Evolutionary conservation across 2,113 vertebrate genomes (phyloP), one percentile per base, ranked within the genome.

Genomic region (Hydrolagus affinis): DNA sequence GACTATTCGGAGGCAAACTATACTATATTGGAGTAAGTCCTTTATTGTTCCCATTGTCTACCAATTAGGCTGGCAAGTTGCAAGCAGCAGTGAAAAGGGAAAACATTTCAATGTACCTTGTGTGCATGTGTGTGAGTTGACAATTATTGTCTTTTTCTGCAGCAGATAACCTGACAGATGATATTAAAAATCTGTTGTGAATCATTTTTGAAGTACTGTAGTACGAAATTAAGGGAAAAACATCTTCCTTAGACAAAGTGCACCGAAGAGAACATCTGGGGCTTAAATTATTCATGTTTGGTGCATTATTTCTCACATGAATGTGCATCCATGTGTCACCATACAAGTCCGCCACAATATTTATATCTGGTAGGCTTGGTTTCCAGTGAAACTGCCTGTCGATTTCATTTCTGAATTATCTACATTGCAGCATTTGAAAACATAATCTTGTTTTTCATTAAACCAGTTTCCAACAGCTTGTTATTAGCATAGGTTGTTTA

Each of bases 251-350:
- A 66, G 60, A 8, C 66, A 30, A 66, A 32, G 28, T 28, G 62
- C 60, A 68, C 8, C 11, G 10, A 66, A 83, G 17, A 21, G 78
- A 83, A 66, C 62, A 83, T 83, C 62, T 83, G 78, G 78, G 25
- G 66, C 25, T 25, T 83, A 62, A 83, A 83, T 83, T 83, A 83
- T 83, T 83, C 60, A 83, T 83, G 60, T 32, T 83, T 83, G n/a
- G 28, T 32, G 60, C 28, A 83, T 66, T 66, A 83, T 83, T 83
- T 83, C 78, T 83, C 28, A 83, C 28, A 83, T 66, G 15, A 66
- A 83, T 66, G 62, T 83, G 78, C 28, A 83, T 66, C 66, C 28
- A 83, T 83, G 25, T 83, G 25, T 83, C 62, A n/a, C 62, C 32
- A 21, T 2, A 83, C 25, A 83, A 66, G 23, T n/a, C 60, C 8